Percentiles rank a stretch among this genome's conserved stretches.
These are phyloP conservation scores for Gobio occitaniae DNA, from an alignment of 2,797 vertebrate species.

Conservation along the genomic window DNA sequence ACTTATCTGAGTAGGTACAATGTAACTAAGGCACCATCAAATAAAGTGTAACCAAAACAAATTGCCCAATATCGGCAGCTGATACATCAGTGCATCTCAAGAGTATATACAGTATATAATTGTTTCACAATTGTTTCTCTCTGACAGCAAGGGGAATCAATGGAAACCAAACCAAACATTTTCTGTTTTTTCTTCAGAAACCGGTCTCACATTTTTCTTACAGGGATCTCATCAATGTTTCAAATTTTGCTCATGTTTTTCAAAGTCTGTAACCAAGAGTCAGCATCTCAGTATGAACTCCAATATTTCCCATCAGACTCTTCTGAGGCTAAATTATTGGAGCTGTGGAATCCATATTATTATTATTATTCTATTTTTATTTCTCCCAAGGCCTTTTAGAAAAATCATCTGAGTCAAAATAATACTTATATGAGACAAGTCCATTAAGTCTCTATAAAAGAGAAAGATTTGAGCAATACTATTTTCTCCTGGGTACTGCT, in stretches of 20 bases:
- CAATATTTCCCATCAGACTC: not conserved
- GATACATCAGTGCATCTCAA: not conserved
- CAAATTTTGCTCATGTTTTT: not conserved
- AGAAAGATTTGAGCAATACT: not conserved
- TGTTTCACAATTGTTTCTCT: not conserved
- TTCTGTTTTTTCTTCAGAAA: not conserved
- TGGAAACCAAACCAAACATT: not conserved
- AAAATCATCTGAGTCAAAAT: conserved; percentile 1
- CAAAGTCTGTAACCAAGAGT: not conserved
- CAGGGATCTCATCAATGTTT: not conserved
- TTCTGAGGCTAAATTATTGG: not conserved
- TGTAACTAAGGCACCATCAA: no score
- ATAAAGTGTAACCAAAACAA: not conserved
- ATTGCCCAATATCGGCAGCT: rapidly evolving
- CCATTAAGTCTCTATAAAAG: conserved; percentile 2
- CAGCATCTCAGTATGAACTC: not conserved
- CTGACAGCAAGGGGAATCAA: not conserved
- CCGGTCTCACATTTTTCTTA: not conserved
- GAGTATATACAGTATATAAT: not conserved
- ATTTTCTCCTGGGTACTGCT: conserved; percentile 19
- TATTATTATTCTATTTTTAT: not conserved
- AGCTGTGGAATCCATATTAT: not conserved
- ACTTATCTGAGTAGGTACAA: no score
- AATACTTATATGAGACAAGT: not conserved
- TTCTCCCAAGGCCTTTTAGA: not conserved